Base-by-base conservation (phyloP, 2,113 vertebrate species). In the Mirza zaza region DNA sequence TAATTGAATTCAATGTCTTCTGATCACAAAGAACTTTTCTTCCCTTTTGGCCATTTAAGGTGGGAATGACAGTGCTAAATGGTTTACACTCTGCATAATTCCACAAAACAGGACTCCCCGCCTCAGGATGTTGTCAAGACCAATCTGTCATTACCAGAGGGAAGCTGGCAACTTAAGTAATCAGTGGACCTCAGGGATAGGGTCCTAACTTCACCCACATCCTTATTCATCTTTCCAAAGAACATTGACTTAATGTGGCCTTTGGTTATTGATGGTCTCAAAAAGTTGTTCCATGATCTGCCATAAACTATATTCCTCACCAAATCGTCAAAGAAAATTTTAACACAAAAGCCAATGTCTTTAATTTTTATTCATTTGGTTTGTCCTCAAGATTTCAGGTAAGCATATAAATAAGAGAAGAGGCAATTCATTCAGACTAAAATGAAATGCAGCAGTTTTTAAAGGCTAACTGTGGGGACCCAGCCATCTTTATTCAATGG, bases 71-170 rank as follows among this genome's bases (percentile, higher is more conserved):
- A 96, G 65, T 89, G 81, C 14, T 65, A 93, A 70, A 23, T 34
- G 79, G n/a, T 96, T 82, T 65, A n/a, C 20, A 14, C 50, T 63
- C 83, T 81, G 27, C 52, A 90, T 90, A 96, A 95, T 90, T 97
- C 59, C 34, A 73, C 36, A 77, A 45, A 92, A 71, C 4, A 8
- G 13, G 6, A 61, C 2, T 12, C 9, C n/a, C 57, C 67, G 50
- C 79, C 94, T 91, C 67, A 36, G 45, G 39, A 96, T 23, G 23
- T 42, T 92, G 50, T 80, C 90, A 96, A 65, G 36, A 61, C 20
- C 17, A 65, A 85, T 85, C n/a, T 42, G 25, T 84, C 73, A 57
- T 39, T 25, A 82, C 50, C 12, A 65, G 52, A 80, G 21, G 36
- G 45, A 86, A 82, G 34, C 14, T 80, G 73, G 61, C 85, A 94